A percentile compares a stretch with the other conserved stretches of the same genome.
Evolutionary conservation across 1,140 invertebrate genomes (phyloP).

Genomic region (Mylabris phalerata): DNA sequence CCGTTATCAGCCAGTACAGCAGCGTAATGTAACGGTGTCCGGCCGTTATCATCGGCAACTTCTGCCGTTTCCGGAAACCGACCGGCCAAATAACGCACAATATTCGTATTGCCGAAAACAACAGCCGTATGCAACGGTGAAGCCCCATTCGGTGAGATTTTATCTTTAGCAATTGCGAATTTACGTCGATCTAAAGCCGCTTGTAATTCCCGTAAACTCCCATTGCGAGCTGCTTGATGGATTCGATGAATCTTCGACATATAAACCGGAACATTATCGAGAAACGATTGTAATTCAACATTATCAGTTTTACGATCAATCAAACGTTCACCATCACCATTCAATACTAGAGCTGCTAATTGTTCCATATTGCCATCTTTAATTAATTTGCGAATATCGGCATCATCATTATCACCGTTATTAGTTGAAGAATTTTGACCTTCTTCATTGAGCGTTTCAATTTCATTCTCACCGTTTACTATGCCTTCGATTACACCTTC

Average conservation of each 20-base stretch:
- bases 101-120: conserved; percentile 67
- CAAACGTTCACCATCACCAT: conserved; percentile 75
- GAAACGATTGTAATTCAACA: conserved; percentile 79
- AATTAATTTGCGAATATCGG: conserved; percentile 49
- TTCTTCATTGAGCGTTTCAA: conserved; percentile 51
- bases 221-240: conserved; percentile 77
- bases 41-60: conserved; percentile 67
- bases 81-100: conserved; percentile 56
- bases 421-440: conserved; percentile 38
- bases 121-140: conserved; percentile 90
- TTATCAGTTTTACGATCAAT: conserved; percentile 66
- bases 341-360: conserved; percentile 78
- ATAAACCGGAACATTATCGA: conserved; percentile 82
- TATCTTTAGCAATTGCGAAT: conserved; percentile 80
- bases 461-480: conserved; percentile 56
- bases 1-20: conserved; percentile 78
- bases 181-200: conserved; percentile 81
- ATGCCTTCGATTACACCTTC: conserved; percentile 56
- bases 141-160: conserved; percentile 72
- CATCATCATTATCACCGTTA: conserved; percentile 42
- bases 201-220: conserved; percentile 77
- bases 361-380: conserved; percentile 79
- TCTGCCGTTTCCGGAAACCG: conserved; percentile 81
- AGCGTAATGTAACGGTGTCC: conserved; percentile 88
- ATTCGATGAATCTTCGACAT: conserved; percentile 87